These are phyloP conservation scores for Drosophila pseudotakahashii DNA, from an alignment of 2,888 invertebrate species.

Conservation along the genomic window DNA sequence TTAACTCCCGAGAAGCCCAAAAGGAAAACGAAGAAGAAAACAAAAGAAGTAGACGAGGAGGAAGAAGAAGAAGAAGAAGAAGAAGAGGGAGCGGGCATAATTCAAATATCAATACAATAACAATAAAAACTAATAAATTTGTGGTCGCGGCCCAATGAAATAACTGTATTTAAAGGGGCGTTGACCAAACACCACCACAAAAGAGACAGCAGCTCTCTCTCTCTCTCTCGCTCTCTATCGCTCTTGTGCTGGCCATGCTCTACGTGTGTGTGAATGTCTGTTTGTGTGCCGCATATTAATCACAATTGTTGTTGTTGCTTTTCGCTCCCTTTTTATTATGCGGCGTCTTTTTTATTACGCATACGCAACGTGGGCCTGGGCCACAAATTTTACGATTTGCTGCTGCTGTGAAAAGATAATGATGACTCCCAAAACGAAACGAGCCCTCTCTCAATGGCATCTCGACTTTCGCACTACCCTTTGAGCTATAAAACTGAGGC, in stretches of 20 bases:
- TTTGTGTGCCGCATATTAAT: conserved; percentile 44
- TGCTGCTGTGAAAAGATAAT: conserved; percentile 46
- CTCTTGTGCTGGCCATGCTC: background rate
- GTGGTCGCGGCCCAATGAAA: conserved; percentile 84
- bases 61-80: too few relatives aligned
- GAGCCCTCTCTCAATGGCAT: background rate
- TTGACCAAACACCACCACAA: conserved; percentile 82
- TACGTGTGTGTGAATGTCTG: conserved; percentile 2
- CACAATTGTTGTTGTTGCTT: conserved; percentile 34
- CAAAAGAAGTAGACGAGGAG: background rate
- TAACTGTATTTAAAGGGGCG: conserved; percentile 85
- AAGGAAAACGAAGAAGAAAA: conserved; percentile 1
- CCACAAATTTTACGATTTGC: conserved; percentile 52
- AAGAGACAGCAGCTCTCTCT: conserved; percentile 18
- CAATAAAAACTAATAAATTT: conserved; percentile 77
- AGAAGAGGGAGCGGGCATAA: conserved; percentile 41
- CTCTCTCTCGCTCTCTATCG: background rate
- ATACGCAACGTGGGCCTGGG: conserved; percentile 52
- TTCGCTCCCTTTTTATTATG: conserved; percentile 42
- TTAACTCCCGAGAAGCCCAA: conserved; percentile 5
- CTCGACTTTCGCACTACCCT: conserved; percentile 3
- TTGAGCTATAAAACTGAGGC: background rate
- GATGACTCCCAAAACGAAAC: conserved; percentile 35
- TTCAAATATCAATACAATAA: conserved; percentile 76
- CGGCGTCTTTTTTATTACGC: conserved; percentile 54